A percentile compares a stretch with the other conserved stretches of the same genome.
Conservation (phyloP, 2,797 vertebrate species). For the Steatocranus sp. region DNA sequence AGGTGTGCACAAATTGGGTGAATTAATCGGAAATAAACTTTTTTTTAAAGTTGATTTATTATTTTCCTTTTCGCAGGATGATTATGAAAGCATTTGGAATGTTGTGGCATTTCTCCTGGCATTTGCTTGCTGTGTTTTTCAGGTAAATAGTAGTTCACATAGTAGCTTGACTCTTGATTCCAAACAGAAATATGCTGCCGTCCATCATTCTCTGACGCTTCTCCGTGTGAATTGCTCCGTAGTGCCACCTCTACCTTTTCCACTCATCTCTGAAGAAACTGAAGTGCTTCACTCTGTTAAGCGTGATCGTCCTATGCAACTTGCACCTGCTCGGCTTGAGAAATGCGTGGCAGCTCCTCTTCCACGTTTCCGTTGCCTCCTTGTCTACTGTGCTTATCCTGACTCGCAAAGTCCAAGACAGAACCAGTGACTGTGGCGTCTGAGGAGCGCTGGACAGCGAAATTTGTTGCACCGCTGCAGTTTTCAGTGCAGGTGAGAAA, state of each 20-base stretch:
- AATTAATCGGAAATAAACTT: not conserved
- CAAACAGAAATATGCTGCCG: not conserved
- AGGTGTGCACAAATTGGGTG: not conserved
- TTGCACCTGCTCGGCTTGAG: constrained; percentile 82
- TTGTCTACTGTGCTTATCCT: constrained; percentile 85
- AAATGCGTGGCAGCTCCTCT: constrained; percentile 89
- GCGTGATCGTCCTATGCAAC: constrained; percentile 83
- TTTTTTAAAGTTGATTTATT: not conserved
- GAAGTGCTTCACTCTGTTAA: constrained; percentile 79
- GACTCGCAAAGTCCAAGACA: constrained; percentile 82
- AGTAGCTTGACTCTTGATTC: not conserved
- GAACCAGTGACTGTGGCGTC: constrained; percentile 80
- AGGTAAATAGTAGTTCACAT: constrained; percentile 73
- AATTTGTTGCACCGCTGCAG: not conserved
- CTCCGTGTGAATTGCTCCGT: not conserved
- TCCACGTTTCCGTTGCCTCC: constrained; percentile 86
- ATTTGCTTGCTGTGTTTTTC: constrained; percentile 85
- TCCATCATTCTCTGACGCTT: not conserved
- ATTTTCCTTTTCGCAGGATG: constrained; percentile 76
- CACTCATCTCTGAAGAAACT: constrained; percentile 81
- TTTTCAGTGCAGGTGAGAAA: constrained; percentile 5
- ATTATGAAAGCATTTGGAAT: constrained; percentile 84
- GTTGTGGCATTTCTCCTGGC: constrained; percentile 88
- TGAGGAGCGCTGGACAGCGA: constrained; percentile 59
- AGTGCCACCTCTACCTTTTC: constrained; percentile 96